A percentile compares a stretch with the other conserved stretches of the same genome.
Evolutionary conservation across 2,113 vertebrate species (phyloP).

Genomic region (Polyodon spathula): DNA sequence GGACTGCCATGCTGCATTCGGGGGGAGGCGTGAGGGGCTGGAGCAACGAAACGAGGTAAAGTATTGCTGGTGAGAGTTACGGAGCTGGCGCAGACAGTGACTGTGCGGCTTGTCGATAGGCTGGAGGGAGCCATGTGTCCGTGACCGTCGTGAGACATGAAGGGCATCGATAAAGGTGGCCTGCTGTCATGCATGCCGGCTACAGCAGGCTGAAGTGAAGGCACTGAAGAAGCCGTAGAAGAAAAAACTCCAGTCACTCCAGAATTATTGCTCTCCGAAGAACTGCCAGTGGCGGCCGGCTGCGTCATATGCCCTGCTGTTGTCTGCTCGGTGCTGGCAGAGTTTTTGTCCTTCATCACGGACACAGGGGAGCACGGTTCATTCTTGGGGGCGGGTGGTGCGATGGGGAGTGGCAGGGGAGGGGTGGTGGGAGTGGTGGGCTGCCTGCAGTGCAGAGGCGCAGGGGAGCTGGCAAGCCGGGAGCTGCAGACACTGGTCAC

Average conservation of each 20-base stretch:
- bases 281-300: constrained; percentile 36
- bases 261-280: constrained; percentile 52
- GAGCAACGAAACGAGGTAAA: constrained; percentile 83
- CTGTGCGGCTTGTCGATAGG: constrained; percentile 57
- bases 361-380: constrained; percentile 60
- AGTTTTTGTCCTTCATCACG: constrained; percentile 68
- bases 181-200: constrained; percentile 53
- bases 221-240: constrained; percentile 21
- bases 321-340: constrained; percentile 46
- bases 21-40: constrained; percentile 72
- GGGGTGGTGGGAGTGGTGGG: constrained; percentile 50
- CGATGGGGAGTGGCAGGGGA: constrained; percentile 56
- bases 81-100: constrained; percentile 52
- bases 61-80: constrained; percentile 77
- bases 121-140: constrained; percentile 49
- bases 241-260: constrained; percentile 47
- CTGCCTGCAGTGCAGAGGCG: constrained; percentile 46
- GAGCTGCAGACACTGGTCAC: constrained; percentile 57
- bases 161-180: constrained; percentile 64
- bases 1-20: constrained; percentile 86
- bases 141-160: constrained; percentile 69
- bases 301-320: constrained; percentile 30
- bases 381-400: constrained; percentile 57
- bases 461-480: constrained; percentile 52
- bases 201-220: constrained; percentile 41